Evolutionary conservation across 2,797 vertebrate species (phyloP).

Genomic region (Acipenser ruthenus): DNA sequence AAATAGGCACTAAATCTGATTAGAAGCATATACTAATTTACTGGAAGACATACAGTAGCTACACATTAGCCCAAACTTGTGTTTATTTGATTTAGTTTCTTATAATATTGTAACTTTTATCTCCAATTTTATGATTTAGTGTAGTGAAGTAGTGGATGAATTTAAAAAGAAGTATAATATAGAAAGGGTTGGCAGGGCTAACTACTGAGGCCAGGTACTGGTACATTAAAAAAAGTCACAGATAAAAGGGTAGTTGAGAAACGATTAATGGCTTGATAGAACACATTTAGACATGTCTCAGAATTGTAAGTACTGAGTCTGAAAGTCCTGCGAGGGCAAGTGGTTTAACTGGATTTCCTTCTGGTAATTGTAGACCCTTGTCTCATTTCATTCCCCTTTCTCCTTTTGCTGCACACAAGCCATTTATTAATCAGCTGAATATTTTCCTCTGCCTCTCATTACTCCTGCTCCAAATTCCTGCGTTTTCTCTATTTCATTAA

Average conservation of each 20-base stretch:
- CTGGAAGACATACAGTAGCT: too few relatives aligned
- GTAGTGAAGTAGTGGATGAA: too few relatives aligned
- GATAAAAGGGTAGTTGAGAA: conserved; percentile 50
- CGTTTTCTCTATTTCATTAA: conserved; percentile 34
- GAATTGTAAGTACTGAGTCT: conserved; percentile 19
- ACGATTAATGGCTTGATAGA: conserved; percentile 24
- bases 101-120: too few relatives aligned
- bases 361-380: not conserved
- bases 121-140: too few relatives aligned
- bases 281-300: conserved; percentile 13
- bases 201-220: too few relatives aligned
- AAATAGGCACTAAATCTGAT: too few relatives aligned
- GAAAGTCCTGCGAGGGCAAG: conserved; percentile 4
- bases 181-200: too few relatives aligned
- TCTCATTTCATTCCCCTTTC: not conserved
- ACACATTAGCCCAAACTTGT: too few relatives aligned
- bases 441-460: conserved; percentile 21
- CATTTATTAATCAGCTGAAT: conserved; percentile 27
- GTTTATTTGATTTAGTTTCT: too few relatives aligned
- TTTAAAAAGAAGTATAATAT: too few relatives aligned
- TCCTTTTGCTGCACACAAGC: conserved; percentile 1
- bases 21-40: too few relatives aligned
- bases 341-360: conserved; percentile 6
- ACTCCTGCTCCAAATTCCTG: conserved; percentile 20
- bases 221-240: conserved; percentile 31